Evolutionary conservation across 2,888 invertebrate genomes (phyloP), one percentile per base, ranked within the genome.

Genomic region (Ormyrus labotus): DNA sequence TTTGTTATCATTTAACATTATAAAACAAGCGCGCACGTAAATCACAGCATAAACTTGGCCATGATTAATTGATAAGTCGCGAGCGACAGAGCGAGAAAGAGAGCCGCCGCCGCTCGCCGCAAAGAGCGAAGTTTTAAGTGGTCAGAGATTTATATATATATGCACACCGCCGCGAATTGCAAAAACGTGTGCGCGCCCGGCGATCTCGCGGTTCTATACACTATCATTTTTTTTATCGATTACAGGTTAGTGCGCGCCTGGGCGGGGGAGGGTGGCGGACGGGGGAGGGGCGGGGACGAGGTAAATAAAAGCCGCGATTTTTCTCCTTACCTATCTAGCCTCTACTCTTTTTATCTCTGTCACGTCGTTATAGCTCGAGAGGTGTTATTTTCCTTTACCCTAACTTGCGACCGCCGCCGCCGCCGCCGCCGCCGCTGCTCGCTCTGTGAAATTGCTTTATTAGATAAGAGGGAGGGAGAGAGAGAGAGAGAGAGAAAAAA

Each of bases 261-360:
- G 48, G 48, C 5, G 19, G 4, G 47, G 13, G 5, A 11, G 11
- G 7, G 60, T 11, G 45, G 19, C 9, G 8, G 55, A 4, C 53
- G 34, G 0, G 10, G 47, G 13, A 5, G 13, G 0, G 72, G 19
- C 50, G 51, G 50, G 11, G 34, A 6, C 11, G 65, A 19, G 69
- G 76, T 77, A 78, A 78, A 78, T 57, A 71, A 78, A 78, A 78
- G 78, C 64, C 51, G 51, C 71, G 71, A 71, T 78, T 78, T 78
- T 64, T 57, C 64, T 70, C 45, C 77, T 57, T 68, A 48, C 34
- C 58, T 76, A 61, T 75, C 55, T 68, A 55, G 68, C 50, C 68
- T 77, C 64, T 77, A 77, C 70, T 76, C 76, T 76, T 77, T 77
- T 77, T 73, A 70, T 77, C 69, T 64, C 77, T 55, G 45, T 71